Conservation (phyloP, 2,113 vertebrate species). For the Neodontobutis hainanensis region DNA sequence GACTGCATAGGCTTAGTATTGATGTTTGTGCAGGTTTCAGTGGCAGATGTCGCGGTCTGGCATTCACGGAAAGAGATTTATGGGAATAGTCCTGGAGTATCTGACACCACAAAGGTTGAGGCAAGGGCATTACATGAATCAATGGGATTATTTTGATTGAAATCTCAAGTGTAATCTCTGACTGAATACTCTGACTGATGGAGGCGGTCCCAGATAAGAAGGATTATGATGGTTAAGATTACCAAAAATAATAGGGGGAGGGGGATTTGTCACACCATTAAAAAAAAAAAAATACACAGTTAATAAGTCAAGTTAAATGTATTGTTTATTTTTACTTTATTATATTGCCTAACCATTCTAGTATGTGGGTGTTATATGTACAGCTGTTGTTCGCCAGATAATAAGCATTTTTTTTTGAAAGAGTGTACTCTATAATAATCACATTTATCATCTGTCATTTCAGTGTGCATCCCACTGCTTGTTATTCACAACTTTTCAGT, state of each 20-base stretch:
- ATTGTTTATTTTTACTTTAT: neutral
- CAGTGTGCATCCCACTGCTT: conserved; percentile 25
- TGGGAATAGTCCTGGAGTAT: conserved; percentile 49
- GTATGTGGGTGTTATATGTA: conserved; percentile 34
- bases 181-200: conserved; percentile 52
- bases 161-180: conserved; percentile 70
- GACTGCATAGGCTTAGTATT: conserved; percentile 56
- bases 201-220: conserved; percentile 49
- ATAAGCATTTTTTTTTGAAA: conserved; percentile 64
- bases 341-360: conserved; percentile 16
- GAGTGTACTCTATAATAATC: conserved; percentile 49
- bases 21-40: conserved; percentile 70
- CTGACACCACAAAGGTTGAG: conserved; percentile 55
- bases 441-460: conserved; percentile 71
- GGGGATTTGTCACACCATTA: conserved; percentile 7
- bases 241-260: conserved; percentile 26
- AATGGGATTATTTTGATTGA: conserved; percentile 72
- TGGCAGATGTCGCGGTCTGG: conserved; percentile 67
- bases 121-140: conserved; percentile 61
- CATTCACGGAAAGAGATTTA: conserved; percentile 65
- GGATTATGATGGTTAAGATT: conserved; percentile 67
- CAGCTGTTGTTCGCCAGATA: conserved; percentile 74
- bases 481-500: no score
- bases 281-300: neutral
- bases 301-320: neutral